These are phyloP conservation scores for Chrysocyon brachyurus DNA, from an alignment of 2,797 vertebrate genomes.

Conservation along the genomic window DNA sequence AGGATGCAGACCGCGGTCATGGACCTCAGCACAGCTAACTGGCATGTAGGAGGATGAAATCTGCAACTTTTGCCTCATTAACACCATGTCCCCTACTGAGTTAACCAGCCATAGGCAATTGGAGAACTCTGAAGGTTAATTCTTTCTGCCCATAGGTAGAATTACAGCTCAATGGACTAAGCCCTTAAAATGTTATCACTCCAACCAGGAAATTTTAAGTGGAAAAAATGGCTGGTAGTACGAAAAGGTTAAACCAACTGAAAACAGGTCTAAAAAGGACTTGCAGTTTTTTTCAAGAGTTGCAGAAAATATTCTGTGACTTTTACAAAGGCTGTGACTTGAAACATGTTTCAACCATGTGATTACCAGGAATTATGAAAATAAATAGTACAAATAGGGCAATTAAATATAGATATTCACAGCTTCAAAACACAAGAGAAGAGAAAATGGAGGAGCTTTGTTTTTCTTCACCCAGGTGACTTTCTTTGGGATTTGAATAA, in stretches of 20 bases:
- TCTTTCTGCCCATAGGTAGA: slow-evolving; percentile 70
- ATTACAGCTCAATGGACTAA: slow-evolving; percentile 71
- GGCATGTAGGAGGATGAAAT: not conserved
- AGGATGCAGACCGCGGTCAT: not conserved
- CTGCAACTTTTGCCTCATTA: slow-evolving; percentile 74
- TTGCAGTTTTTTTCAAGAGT: slow-evolving; percentile 40
- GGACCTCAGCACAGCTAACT: slow-evolving; percentile 9
- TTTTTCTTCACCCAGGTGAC: slow-evolving; percentile 68
- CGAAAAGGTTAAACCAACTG: slow-evolving; percentile 71
- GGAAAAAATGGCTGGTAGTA: slow-evolving; percentile 29
- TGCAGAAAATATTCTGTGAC: slow-evolving; percentile 67
- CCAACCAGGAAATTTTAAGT: slow-evolving; percentile 70
- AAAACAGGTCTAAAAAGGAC: slow-evolving; percentile 61
- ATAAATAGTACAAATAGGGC: slow-evolving; percentile 77
- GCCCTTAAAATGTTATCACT: slow-evolving; percentile 69
- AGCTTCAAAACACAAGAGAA: slow-evolving; percentile 66
- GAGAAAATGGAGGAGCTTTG: slow-evolving; percentile 66
- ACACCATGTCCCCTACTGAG: slow-evolving; percentile 34
- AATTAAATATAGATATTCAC: slow-evolving; percentile 79
- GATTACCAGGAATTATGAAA: slow-evolving; percentile 74
- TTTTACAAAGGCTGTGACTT: slow-evolving; percentile 65
- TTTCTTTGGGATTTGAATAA: slow-evolving; percentile 65
- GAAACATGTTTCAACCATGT: slow-evolving; percentile 57
- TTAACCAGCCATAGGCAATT: slow-evolving; percentile 63
- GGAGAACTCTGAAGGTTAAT: slow-evolving; percentile 79